Conservation (phyloP, 1,140 invertebrate species). For the Pissodes strobi region DNA sequence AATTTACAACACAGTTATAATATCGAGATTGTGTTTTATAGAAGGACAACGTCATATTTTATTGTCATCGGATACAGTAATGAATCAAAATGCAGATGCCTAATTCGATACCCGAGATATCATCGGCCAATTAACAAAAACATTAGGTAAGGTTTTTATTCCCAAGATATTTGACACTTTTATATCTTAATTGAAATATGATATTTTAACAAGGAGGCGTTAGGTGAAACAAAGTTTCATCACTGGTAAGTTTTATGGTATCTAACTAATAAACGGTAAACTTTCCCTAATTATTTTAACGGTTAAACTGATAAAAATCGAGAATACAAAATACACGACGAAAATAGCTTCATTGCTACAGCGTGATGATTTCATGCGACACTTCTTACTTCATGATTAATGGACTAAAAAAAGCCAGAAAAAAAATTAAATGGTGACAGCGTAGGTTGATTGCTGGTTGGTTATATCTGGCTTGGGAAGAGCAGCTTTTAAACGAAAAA, state of each 20-base stretch:
- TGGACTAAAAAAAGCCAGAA: constrained; percentile 8
- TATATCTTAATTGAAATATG: constrained; percentile 26
- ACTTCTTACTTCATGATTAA: constrained; percentile 19
- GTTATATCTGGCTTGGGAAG: constrained; percentile 6
- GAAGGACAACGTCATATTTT: too few species aligned
- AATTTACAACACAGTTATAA: too few species aligned
- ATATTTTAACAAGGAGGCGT: constrained; percentile 11
- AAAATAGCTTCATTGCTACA: constrained; percentile 1
- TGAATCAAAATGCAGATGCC: too few species aligned
- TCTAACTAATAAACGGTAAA: constrained; percentile 1
- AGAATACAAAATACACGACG: neutral
- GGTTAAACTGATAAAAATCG: constrained; percentile 13
- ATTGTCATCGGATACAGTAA: too few species aligned
- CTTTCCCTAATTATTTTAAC: neutral
- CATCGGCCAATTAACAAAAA: constrained; percentile 7
- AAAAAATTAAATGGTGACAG: constrained; percentile 19
- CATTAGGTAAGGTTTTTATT: constrained; percentile 3
- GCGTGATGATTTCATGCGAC: constrained; percentile 14
- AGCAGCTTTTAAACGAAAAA: constrained; percentile 3
- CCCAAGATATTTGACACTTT: constrained; percentile 16
- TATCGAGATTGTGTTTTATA: too few species aligned
- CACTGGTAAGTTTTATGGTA: constrained; percentile 6
- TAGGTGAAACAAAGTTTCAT: constrained; percentile 9
- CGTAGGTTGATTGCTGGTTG: constrained; percentile 5
- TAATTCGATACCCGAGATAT: too few species aligned